Conservation (phyloP, 2,888 invertebrate species). For the Lasioglossum oenotherae region DNA sequence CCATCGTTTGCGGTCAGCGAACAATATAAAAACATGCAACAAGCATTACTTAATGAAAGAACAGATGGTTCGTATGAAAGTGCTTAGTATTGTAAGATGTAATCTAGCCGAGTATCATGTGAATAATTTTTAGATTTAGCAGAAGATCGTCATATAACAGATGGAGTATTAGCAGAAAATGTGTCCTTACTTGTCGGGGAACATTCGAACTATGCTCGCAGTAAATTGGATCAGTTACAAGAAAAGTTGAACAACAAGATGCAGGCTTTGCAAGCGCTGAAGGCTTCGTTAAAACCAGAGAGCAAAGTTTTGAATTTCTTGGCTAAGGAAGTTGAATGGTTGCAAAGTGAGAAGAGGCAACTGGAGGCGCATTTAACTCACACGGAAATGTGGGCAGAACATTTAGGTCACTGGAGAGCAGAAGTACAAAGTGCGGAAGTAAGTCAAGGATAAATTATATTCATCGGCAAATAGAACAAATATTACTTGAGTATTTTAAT, state of each 20-base stretch:
- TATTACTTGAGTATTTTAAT: slow-evolving; percentile 14
- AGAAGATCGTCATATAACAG: slow-evolving; percentile 77
- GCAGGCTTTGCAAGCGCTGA: slow-evolving; percentile 92
- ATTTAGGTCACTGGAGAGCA: slow-evolving; percentile 94
- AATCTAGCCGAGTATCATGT: not conserved
- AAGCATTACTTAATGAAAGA: slow-evolving; percentile 88
- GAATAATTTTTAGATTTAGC: slow-evolving; percentile 70
- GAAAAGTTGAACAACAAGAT: slow-evolving; percentile 94
- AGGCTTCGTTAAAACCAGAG: slow-evolving; percentile 93
- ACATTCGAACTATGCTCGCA: slow-evolving; percentile 92
- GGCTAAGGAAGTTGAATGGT: slow-evolving; percentile 93
- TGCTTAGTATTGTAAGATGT: not conserved
- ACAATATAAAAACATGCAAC: slow-evolving; percentile 91
- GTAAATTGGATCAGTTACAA: slow-evolving; percentile 93
- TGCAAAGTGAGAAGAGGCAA: slow-evolving; percentile 92
- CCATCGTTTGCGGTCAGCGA: slow-evolving; percentile 95
- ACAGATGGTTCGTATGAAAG: slow-evolving; percentile 76
- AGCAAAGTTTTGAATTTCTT: slow-evolving; percentile 92
- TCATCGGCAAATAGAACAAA: slow-evolving; percentile 1
- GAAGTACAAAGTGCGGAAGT: slow-evolving; percentile 93
- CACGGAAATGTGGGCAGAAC: slow-evolving; percentile 96
- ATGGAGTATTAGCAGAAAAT: slow-evolving; percentile 78
- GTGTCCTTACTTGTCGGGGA: slow-evolving; percentile 89
- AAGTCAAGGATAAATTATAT: slow-evolving; percentile 60
- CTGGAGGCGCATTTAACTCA: slow-evolving; percentile 93